Evolutionary conservation across 2,113 vertebrate species (phyloP).

Genomic region (Calidris pygmaea): DNA sequence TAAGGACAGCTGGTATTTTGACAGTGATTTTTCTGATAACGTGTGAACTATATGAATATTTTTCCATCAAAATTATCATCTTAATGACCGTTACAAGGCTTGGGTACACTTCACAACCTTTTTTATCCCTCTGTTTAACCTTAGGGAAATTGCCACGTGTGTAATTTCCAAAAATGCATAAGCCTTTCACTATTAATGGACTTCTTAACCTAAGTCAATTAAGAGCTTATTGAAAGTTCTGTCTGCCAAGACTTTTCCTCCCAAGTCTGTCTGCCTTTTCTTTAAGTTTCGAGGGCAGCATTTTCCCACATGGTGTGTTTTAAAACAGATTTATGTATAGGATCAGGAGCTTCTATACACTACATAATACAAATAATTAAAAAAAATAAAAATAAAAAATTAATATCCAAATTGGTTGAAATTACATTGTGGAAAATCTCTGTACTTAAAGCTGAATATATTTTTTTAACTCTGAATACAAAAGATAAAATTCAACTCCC

Average conservation of each 20-base stretch:
- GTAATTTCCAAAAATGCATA: not conserved
- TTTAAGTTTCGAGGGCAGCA: not conserved
- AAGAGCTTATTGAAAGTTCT: conserved; percentile 29
- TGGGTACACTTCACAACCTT: not conserved
- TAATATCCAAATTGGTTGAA: not conserved
- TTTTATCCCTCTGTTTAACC: not conserved
- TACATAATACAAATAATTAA: not conserved
- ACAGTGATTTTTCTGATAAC: not conserved
- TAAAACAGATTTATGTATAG: not conserved
- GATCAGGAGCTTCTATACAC: not conserved
- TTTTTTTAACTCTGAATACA: not conserved
- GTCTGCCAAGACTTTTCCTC: not conserved
- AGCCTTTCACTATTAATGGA: not conserved
- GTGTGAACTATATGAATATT: not conserved
- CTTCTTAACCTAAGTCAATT: conserved; percentile 21
- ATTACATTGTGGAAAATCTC: not conserved
- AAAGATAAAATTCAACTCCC: not conserved
- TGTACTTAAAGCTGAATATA: not conserved
- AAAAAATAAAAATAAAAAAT: not conserved
- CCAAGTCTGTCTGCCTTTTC: not conserved
- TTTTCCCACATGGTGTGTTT: not conserved
- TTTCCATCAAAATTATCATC: not conserved
- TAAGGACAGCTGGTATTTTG: not conserved
- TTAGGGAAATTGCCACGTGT: not conserved
- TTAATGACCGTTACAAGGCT: not conserved